Evolutionary conservation across 1,140 invertebrate genomes (phyloP).

Genomic region (Zeugodacus cucurbitae): DNA sequence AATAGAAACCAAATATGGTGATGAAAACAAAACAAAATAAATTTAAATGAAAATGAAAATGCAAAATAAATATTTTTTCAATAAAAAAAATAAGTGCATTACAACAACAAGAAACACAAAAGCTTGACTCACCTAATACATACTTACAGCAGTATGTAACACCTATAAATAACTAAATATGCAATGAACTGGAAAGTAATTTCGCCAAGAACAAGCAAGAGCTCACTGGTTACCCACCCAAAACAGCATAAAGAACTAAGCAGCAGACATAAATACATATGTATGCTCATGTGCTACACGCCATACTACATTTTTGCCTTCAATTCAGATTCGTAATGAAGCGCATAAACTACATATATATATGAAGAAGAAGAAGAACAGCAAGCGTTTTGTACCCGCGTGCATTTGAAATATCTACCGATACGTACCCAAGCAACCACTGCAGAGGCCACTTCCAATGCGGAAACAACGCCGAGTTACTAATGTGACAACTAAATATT

Average conservation of each 20-base stretch:
- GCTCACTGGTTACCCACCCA: constrained; percentile 15
- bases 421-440: not conserved
- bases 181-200: constrained; percentile 40
- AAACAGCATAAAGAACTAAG: not conserved
- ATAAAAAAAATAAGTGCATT: constrained; percentile 13
- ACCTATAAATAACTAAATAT: not conserved
- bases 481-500: not conserved
- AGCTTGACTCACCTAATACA: not conserved
- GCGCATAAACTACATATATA: constrained; percentile 54
- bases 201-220: not conserved
- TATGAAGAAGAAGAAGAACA: constrained; percentile 45
- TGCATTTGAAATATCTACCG: constrained; percentile 55
- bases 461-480: not conserved
- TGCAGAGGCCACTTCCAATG: not conserved
- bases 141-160: not conserved
- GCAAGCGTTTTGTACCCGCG: not conserved
- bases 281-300: not conserved
- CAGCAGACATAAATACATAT: not conserved
- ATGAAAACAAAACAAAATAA: constrained; percentile 46
- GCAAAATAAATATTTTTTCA: not conserved
- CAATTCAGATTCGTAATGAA: constrained; percentile 55
- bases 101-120: not conserved
- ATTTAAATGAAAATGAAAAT: constrained; percentile 49
- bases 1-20: constrained; percentile 43
- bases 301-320: constrained; percentile 41